Evolutionary conservation across 1,140 invertebrate species (phyloP).

Genomic region (Papilio machaon): DNA sequence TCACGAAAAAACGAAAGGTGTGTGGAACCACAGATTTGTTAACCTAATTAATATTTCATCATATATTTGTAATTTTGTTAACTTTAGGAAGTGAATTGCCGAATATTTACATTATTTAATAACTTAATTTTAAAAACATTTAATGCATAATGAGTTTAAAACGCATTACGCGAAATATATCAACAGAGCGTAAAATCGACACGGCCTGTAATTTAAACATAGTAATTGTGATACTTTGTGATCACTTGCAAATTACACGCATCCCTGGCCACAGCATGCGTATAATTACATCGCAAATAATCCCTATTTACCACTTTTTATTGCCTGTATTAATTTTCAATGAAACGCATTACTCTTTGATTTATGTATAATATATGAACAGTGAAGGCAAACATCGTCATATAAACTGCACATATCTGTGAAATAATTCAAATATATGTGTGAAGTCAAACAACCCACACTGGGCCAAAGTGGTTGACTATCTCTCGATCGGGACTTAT

Average conservation of each 20-base stretch:
- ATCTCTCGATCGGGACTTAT: too few species aligned
- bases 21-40: too few species aligned
- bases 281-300: slow-evolving; percentile 29
- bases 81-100: background rate
- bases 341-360: background rate
- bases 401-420: too few species aligned
- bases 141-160: slow-evolving; percentile 21
- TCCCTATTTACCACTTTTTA: background rate
- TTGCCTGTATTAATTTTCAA: background rate
- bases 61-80: background rate
- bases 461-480: too few species aligned
- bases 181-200: slow-evolving; percentile 29
- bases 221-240: slow-evolving; percentile 34
- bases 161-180: slow-evolving; percentile 20
- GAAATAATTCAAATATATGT: too few species aligned
- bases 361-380: background rate
- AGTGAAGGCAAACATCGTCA: too few species aligned
- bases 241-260: slow-evolving; percentile 38
- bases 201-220: slow-evolving; percentile 36
- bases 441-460: too few species aligned
- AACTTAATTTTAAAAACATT: background rate
- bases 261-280: background rate
- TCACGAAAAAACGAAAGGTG: background rate
- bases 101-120: background rate
- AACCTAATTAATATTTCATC: too few species aligned